phyloP scores from a whole-genome alignment of 2,113 vertebrate genomes.

The Caloenas nicobarica region DNA sequence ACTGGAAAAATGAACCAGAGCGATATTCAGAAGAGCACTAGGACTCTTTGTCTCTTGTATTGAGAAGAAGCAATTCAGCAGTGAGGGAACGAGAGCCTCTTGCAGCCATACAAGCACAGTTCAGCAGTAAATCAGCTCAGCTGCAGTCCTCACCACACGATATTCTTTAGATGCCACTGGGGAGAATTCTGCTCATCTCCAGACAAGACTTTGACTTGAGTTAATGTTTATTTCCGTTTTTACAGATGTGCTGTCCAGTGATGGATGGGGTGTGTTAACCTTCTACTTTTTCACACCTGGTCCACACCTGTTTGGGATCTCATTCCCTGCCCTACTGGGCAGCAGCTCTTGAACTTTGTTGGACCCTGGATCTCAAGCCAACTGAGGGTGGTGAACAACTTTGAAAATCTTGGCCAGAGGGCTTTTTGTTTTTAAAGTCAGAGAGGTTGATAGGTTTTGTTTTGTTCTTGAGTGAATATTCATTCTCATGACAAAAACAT shows the following conservation, averaged over 20 bases:
- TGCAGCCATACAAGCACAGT: background rate
- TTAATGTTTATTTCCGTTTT: slow-evolving; percentile 46
- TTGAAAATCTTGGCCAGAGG: slow-evolving; percentile 12
- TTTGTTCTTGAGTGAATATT: slow-evolving; percentile 51
- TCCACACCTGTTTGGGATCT: slow-evolving; percentile 52
- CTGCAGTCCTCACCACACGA: slow-evolving; percentile 26
- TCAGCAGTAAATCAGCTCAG: slow-evolving; percentile 52
- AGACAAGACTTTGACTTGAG: slow-evolving; percentile 34
- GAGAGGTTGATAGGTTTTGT: slow-evolving; percentile 50
- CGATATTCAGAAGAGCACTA: background rate
- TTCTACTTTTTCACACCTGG: slow-evolving; percentile 51
- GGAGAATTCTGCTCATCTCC: slow-evolving; percentile 47
- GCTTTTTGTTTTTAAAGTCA: slow-evolving; percentile 39
- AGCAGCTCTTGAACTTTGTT: slow-evolving; percentile 40
- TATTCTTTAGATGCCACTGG: slow-evolving; percentile 21
- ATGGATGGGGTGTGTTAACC: slow-evolving; percentile 54
- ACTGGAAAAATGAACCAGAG: slow-evolving; percentile 30
- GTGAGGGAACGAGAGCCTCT: background rate
- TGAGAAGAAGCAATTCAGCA: slow-evolving; percentile 9
- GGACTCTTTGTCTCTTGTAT: background rate
- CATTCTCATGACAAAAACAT: slow-evolving; percentile 48
- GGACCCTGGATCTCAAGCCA: slow-evolving; percentile 3
- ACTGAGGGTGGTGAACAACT: slow-evolving; percentile 2
- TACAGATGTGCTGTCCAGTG: slow-evolving; percentile 46
- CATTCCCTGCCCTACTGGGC: slow-evolving; percentile 23